These are phyloP conservation scores for Drosophila nigrodunni DNA, from an alignment of 1,140 invertebrate genomes.

Conservation along the genomic window DNA sequence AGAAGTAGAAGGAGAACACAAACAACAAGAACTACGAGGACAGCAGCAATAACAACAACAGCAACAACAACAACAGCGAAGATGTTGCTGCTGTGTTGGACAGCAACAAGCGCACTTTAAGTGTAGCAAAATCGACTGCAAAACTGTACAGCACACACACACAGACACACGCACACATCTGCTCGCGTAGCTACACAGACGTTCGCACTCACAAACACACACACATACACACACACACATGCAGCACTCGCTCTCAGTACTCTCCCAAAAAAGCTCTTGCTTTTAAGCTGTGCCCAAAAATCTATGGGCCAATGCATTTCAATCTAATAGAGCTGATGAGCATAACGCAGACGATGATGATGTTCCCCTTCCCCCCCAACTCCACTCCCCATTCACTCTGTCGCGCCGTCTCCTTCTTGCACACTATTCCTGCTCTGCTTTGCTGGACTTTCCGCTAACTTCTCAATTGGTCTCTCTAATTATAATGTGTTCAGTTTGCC, in stretches of 20 bases:
- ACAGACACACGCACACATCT: constrained; percentile 35
- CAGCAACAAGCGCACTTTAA: constrained; percentile 76
- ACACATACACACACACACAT: constrained; percentile 2
- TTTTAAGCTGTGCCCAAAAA: constrained; percentile 22
- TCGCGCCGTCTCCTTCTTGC: too few relatives aligned
- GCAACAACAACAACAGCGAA: constrained; percentile 1
- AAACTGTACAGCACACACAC: constrained; percentile 69
- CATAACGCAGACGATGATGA: neutral
- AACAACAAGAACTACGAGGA: constrained; percentile 10
- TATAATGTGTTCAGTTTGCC: constrained; percentile 18
- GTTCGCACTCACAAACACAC: neutral
- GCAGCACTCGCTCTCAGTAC: neutral
- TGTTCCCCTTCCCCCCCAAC: too few relatives aligned
- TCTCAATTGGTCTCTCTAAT: constrained; percentile 29
- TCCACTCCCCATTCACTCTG: too few relatives aligned
- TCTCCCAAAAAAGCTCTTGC: constrained; percentile 26
- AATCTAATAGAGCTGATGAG: constrained; percentile 31
- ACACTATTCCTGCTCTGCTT: neutral
- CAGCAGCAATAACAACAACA: constrained; percentile 18
- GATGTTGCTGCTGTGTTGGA: constrained; percentile 31
- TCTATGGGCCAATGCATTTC: constrained; percentile 42
- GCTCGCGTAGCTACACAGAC: neutral
- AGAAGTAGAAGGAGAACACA: constrained; percentile 11
- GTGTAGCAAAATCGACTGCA: constrained; percentile 78
- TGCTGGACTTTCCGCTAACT: neutral